Evolutionary conservation across 2,888 invertebrate genomes (phyloP).

Genomic region (Dasypogon diadema): DNA sequence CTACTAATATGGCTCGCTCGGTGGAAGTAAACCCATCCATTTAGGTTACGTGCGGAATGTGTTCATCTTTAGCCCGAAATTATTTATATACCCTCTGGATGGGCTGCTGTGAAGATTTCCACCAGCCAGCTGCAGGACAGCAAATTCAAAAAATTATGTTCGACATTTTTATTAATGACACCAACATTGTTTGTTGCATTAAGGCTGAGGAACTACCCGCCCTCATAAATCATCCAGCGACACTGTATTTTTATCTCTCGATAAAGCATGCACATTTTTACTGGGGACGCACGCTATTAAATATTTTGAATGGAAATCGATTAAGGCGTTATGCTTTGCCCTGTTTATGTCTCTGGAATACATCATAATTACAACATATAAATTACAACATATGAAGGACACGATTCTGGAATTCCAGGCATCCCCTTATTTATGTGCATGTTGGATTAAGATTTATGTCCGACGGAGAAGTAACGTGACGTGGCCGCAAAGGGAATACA

Average conservation of each 20-base stretch:
- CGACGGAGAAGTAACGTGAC: no score
- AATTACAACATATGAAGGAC: not conserved
- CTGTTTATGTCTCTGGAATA: conserved; percentile 14
- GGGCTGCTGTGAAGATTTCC: not conserved
- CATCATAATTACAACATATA: conserved; percentile 35
- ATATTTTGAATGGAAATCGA: conserved; percentile 37
- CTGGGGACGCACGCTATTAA: conserved; percentile 6
- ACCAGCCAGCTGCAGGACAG: not conserved
- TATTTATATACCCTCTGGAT: not conserved
- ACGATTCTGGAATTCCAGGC: no score
- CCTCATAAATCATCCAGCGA: conserved; percentile 8
- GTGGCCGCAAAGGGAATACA: no score
- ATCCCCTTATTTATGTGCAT: no score
- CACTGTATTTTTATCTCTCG: not conserved
- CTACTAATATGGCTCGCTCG: conserved; percentile 30
- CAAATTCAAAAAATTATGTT: conserved; percentile 27
- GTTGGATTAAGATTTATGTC: no score
- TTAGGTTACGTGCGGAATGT: conserved; percentile 3
- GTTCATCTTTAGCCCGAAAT: not conserved
- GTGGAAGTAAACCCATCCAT: not conserved
- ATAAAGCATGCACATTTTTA: conserved; percentile 27
- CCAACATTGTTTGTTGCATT: conserved; percentile 28
- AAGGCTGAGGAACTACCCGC: not conserved
- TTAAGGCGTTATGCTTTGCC: conserved; percentile 22
- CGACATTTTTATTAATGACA: conserved; percentile 42